Evolutionary conservation across 2,113 vertebrate genomes (phyloP).

Genomic region (Xenopus tropicalis): DNA sequence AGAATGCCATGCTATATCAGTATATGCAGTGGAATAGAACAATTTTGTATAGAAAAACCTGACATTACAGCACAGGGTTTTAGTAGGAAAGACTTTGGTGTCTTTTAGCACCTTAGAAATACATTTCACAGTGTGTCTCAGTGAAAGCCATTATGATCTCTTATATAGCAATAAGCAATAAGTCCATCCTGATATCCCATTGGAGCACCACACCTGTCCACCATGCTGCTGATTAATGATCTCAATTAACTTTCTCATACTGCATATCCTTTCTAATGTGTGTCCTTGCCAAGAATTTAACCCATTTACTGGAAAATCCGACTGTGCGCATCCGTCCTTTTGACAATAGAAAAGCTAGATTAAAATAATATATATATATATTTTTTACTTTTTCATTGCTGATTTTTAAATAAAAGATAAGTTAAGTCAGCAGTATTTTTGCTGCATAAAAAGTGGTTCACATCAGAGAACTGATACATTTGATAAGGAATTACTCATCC

Average conservation of each 20-base stretch:
- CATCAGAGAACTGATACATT: neutral
- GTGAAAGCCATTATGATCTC: too few relatives aligned
- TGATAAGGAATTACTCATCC: neutral
- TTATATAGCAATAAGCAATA: neutral
- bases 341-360: neutral
- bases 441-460: too few relatives aligned
- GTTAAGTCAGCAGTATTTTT: too few relatives aligned
- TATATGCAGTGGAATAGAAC: too few relatives aligned
- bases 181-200: constrained; percentile 36
- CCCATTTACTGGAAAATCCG: constrained; percentile 4
- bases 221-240: constrained; percentile 38
- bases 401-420: neutral
- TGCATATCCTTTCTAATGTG: constrained; percentile 24
- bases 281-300: constrained; percentile 34
- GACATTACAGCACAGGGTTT: too few relatives aligned
- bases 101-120: too few relatives aligned
- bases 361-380: neutral
- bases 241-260: constrained; percentile 41
- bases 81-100: too few relatives aligned
- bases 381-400: neutral
- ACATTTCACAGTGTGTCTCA: too few relatives aligned
- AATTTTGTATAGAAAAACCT: too few relatives aligned
- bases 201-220: constrained; percentile 37
- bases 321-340: neutral
- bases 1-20: too few relatives aligned